Conservation (phyloP, 2,113 vertebrate species). For the Nettapus auritus region DNA sequence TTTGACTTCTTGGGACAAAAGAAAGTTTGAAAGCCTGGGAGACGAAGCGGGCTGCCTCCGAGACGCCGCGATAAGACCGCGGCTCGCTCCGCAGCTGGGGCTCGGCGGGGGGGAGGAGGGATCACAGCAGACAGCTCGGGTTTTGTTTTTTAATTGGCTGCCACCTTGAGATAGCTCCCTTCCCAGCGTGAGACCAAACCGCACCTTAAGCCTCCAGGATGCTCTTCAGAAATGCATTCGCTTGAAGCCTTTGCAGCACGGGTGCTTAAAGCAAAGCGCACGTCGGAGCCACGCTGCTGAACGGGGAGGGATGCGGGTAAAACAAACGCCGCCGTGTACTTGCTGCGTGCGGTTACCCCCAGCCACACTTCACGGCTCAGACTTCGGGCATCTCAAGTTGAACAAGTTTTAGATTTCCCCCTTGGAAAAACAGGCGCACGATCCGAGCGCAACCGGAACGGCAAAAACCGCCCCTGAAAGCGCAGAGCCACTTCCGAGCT, state of each 20-base stretch:
- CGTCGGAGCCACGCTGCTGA: background rate
- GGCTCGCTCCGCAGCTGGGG: background rate
- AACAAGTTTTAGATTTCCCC: background rate
- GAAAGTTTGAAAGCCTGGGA: conserved; percentile 48
- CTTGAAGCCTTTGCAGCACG: background rate
- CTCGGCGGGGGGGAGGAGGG: background rate
- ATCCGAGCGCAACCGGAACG: background rate
- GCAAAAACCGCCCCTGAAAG: background rate
- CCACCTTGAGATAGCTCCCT: background rate
- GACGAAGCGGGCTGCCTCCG: conserved; percentile 1
- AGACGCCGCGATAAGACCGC: background rate
- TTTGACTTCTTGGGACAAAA: conserved; percentile 45
- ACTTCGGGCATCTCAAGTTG: background rate
- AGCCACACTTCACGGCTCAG: rapidly evolving
- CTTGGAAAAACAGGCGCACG: background rate
- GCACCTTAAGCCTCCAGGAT: background rate
- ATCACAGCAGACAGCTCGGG: conserved; percentile 20
- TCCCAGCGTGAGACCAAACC: background rate
- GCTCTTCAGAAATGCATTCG: background rate
- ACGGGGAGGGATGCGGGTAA: rapidly evolving
- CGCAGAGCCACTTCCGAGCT: background rate
- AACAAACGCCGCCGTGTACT: background rate
- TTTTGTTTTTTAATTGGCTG: conserved; percentile 32
- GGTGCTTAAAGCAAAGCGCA: background rate
- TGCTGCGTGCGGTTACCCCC: rapidly evolving